A percentile compares a stretch with the other conserved stretches of the same genome.
phyloP scores from a whole-genome alignment of 2,113 vertebrate genomes.

The Nothoprocta pentlandii region DNA sequence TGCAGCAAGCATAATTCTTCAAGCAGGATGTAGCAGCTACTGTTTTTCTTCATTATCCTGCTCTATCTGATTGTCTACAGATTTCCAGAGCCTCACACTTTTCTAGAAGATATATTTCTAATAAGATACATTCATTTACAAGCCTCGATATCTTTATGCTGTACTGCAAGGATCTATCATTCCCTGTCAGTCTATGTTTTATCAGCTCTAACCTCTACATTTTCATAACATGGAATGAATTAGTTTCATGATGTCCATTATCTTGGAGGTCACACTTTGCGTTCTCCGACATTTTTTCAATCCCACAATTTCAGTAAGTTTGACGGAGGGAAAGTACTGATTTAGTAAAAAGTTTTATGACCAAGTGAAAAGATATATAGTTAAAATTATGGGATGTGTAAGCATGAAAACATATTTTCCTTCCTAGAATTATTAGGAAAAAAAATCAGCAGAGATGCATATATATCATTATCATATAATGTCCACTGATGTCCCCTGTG shows the following conservation, averaged over 20 bases:
- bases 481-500: neutral
- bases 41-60: conserved; percentile 53
- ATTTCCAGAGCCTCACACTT: conserved; percentile 21
- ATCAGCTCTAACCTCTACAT: neutral
- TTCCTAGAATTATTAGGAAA: neutral
- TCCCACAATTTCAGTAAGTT: neutral
- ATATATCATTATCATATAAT: neutral
- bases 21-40: conserved; percentile 8
- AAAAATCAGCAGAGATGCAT: neutral
- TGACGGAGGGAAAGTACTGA: neutral
- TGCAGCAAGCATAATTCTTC: conserved; percentile 59
- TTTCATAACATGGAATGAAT: neutral
- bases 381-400: neutral
- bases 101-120: neutral
- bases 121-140: neutral
- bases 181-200: neutral
- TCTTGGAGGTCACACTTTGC: neutral
- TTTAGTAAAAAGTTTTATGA: neutral
- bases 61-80: conserved; percentile 22
- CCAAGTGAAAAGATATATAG: neutral
- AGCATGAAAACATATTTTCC: neutral
- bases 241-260: neutral
- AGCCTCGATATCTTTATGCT: neutral
- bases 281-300: neutral
- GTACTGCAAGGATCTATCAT: neutral